Conservation (phyloP, 1,140 invertebrate genomes). For the Drosophila sulfurigaster region DNA sequence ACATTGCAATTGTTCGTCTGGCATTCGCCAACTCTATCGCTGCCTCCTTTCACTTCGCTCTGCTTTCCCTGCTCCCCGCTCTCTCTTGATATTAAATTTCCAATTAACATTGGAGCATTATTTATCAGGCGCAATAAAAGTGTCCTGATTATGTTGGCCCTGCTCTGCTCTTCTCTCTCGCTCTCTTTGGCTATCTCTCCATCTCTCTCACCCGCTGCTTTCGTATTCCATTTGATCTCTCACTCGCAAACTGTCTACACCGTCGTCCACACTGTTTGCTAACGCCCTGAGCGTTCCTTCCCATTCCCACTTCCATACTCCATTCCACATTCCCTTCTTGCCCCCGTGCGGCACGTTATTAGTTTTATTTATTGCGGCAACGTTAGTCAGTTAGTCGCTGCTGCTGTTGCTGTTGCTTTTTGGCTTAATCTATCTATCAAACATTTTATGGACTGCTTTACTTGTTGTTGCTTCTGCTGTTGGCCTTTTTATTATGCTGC, state of each 20-base stretch:
- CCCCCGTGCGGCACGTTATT: constrained; percentile 45
- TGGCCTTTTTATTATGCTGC: constrained; percentile 19
- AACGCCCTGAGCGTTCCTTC: constrained; percentile 8
- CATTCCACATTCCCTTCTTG: not conserved
- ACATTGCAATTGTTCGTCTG: constrained; percentile 24
- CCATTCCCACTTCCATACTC: too few species aligned
- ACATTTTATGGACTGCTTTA: constrained; percentile 58
- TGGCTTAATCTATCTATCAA: constrained; percentile 60
- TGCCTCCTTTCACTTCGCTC: not conserved
- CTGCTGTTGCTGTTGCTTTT: constrained; percentile 19
- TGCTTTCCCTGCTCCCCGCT: not conserved
- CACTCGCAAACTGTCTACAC: constrained; percentile 30
- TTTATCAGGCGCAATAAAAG: constrained; percentile 80
- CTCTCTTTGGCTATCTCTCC: not conserved
- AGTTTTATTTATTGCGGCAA: constrained; percentile 72
- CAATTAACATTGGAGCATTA: constrained; percentile 81
- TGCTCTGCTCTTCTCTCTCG: not conserved
- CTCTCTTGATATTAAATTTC: constrained; percentile 70
- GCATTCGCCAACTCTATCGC: not conserved
- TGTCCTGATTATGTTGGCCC: constrained; percentile 76
- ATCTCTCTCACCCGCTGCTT: constrained; percentile 5
- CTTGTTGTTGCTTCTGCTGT: constrained; percentile 16
- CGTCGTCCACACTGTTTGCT: constrained; percentile 26
- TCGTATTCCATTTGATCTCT: constrained; percentile 71
- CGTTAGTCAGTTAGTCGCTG: not conserved